Evolutionary conservation across 2,797 vertebrate species (phyloP).

Genomic region (Melopsittacus undulatus): DNA sequence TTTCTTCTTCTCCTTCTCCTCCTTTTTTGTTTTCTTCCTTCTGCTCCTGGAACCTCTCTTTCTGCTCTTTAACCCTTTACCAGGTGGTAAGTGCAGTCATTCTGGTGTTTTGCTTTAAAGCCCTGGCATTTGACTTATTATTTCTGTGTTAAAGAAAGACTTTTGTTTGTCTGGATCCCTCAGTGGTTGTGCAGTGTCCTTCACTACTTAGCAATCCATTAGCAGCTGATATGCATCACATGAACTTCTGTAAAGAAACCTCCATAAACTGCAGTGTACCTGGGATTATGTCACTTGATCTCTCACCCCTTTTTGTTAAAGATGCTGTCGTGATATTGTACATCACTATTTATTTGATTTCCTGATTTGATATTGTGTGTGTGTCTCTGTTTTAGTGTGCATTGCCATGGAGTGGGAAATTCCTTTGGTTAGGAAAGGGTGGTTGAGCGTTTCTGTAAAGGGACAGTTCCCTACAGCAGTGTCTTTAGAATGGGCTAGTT

Average conservation of each 20-base stretch:
- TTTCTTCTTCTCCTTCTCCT: slow-evolving; percentile 73
- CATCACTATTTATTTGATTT: not conserved
- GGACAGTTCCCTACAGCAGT: not conserved
- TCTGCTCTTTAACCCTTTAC: slow-evolving; percentile 70
- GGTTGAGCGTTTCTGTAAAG: not conserved
- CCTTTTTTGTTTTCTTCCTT: slow-evolving; percentile 33
- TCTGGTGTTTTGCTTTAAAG: slow-evolving; percentile 63
- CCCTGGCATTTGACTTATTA: slow-evolving; percentile 29
- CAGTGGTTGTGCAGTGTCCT: slow-evolving; percentile 4
- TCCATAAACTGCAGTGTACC: not conserved
- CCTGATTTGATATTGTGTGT: not conserved
- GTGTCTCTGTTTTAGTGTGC: not conserved
- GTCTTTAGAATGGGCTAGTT: not conserved
- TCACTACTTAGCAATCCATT: not conserved
- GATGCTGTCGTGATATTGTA: not conserved
- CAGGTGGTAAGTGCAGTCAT: slow-evolving; percentile 83
- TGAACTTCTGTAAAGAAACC: not conserved
- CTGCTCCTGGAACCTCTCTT: slow-evolving; percentile 74
- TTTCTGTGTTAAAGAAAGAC: not conserved
- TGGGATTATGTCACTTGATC: not conserved
- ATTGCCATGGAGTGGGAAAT: not conserved
- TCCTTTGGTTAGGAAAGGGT: not conserved
- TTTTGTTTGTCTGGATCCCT: slow-evolving; percentile 31
- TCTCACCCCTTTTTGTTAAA: not conserved
- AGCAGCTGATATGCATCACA: not conserved